phyloP scores from a whole-genome alignment of 2,797 vertebrate genomes.

The Sphenodon punctatus region DNA sequence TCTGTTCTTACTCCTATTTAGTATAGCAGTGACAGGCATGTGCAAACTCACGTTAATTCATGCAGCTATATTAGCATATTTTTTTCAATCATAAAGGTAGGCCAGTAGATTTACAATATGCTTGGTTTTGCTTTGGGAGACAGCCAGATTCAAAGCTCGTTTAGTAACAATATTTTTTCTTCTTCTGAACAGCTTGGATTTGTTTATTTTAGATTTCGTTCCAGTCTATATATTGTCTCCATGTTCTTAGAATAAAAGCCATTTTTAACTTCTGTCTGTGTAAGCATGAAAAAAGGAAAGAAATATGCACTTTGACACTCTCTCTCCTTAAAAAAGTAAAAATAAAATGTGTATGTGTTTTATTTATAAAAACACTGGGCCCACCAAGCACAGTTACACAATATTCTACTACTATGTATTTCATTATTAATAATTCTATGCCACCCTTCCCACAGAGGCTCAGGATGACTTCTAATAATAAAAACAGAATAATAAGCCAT shows the following conservation, averaged over 20 bases:
- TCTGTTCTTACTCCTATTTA: not conserved
- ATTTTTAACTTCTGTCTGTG: not conserved
- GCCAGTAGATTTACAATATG: not conserved
- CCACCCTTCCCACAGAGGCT: too few relatives aligned
- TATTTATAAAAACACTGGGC: too few relatives aligned
- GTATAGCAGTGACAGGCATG: not conserved
- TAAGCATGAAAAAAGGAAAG: not conserved
- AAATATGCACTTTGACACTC: not conserved
- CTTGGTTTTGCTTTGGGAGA: conserved; percentile 1
- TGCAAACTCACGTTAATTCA: not conserved
- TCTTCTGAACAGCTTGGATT: not conserved
- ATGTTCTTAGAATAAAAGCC: not conserved
- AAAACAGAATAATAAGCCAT: too few relatives aligned
- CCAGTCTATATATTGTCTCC: not conserved
- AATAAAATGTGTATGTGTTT: too few relatives aligned
- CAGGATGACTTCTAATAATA: too few relatives aligned
- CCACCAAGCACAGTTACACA: too few relatives aligned
- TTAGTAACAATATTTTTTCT: not conserved
- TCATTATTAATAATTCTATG: too few relatives aligned
- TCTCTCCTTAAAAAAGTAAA: too few relatives aligned
- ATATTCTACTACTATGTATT: too few relatives aligned
- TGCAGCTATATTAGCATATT: not conserved
- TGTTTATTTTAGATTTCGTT: not conserved
- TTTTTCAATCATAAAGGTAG: not conserved
- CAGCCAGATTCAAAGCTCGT: not conserved